Evolutionary conservation across 2,888 invertebrate genomes (phyloP).

Genomic region (Hesperia comma): DNA sequence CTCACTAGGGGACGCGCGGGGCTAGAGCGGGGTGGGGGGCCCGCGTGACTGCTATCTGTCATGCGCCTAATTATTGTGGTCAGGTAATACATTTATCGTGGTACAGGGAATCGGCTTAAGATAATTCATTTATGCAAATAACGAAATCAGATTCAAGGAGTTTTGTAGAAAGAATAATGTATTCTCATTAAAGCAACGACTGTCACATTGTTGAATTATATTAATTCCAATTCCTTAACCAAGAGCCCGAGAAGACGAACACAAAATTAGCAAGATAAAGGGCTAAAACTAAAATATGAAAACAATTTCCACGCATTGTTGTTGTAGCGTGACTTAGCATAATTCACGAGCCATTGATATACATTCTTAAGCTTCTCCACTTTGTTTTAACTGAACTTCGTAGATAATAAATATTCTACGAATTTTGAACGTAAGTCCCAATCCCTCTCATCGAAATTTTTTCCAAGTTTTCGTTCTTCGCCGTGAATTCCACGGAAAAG

Average conservation of each 20-base stretch:
- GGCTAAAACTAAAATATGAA: constrained; percentile 10
- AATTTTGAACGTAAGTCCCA: constrained; percentile 17
- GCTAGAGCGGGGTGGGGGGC: too few relatives aligned
- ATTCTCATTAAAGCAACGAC: too few relatives aligned
- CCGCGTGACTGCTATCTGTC: too few relatives aligned
- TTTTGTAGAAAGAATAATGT: too few relatives aligned
- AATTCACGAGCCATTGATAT: constrained; percentile 17
- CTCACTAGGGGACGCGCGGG: too few relatives aligned
- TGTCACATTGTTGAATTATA: too few relatives aligned
- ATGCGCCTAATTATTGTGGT: too few relatives aligned
- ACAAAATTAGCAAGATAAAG: constrained; percentile 10
- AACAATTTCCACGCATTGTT: constrained; percentile 21
- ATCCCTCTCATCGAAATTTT: background rate
- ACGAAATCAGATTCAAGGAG: too few relatives aligned
- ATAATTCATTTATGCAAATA: too few relatives aligned
- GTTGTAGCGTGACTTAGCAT: constrained; percentile 34
- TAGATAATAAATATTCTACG: constrained; percentile 11
- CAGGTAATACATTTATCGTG: too few relatives aligned
- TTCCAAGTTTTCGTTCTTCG: background rate
- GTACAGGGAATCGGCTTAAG: too few relatives aligned
- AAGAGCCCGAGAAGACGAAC: background rate
- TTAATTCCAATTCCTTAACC: too few relatives aligned
- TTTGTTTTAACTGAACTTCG: constrained; percentile 6
- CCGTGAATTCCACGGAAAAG: background rate
- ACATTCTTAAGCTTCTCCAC: constrained; percentile 6